Evolutionary conservation across 2,888 invertebrate genomes (phyloP).

Genomic region (Rhagonycha fulva): DNA sequence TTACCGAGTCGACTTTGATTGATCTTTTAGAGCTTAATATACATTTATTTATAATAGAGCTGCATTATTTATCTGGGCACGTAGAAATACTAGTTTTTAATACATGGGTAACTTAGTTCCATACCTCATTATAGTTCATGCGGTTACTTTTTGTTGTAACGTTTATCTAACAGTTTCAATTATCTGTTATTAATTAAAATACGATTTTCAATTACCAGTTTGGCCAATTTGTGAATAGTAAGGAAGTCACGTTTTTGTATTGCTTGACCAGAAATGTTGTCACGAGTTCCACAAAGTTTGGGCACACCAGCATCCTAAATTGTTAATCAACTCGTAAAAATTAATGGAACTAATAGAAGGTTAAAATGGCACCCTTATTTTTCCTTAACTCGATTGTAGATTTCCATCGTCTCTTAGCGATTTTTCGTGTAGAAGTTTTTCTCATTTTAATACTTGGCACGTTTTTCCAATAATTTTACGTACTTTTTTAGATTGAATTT

Average conservation of each 20-base stretch:
- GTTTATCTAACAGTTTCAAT: neutral
- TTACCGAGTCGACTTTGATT: conserved; percentile 18
- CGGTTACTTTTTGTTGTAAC: conserved; percentile 3
- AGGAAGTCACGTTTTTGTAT: neutral
- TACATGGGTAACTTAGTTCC: neutral
- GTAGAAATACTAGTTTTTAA: conserved; percentile 10
- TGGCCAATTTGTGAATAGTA: neutral
- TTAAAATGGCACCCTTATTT: neutral
- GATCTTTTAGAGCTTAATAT: conserved; percentile 9
- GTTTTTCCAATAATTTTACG: neutral
- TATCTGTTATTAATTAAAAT: neutral
- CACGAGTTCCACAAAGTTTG: neutral
- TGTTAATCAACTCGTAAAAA: neutral
- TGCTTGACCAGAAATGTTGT: neutral
- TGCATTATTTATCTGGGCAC: conserved; percentile 8
- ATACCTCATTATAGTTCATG: conserved; percentile 3
- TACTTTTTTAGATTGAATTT: neutral
- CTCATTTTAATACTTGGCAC: neutral
- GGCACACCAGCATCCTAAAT: neutral
- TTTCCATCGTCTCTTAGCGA: neutral
- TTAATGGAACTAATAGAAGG: neutral
- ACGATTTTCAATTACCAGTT: neutral
- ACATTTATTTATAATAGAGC: conserved; percentile 2
- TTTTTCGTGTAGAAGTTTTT: neutral
- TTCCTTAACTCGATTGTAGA: neutral